Evolutionary conservation across 2,888 invertebrate genomes (phyloP), one percentile per base, ranked within the genome.

Genomic region (Lasioglossum oenotherae): DNA sequence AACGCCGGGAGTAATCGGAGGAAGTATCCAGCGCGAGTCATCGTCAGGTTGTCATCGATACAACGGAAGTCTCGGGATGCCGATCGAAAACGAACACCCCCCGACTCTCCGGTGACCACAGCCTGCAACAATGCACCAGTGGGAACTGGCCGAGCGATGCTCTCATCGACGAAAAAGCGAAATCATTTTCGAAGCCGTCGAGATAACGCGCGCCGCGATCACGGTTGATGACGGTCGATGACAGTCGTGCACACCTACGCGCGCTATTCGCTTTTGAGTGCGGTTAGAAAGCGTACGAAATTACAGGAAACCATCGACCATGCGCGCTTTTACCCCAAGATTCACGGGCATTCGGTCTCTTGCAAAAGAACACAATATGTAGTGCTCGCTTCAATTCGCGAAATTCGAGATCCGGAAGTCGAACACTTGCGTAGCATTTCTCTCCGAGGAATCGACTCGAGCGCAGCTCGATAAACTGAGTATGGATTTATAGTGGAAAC

Each of bases 261-360:
- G 16, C 53, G 73, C 78, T 74, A 41, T 76, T 86, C 87, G 82
- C 78, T 87, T 84, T 90, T 84, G 78, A 80, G 74, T 49, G 76
- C 84, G 88, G 85, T 91, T 93, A 93, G 93, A 93, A 93, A 93
- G 93, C 93, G 93, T 93, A 90, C 90, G 92, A 92, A 92, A 93
- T 92, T 92, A 87, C 92, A 92, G 91, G 91, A 92, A 93, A 88
- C 86, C 69, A 72, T 82, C 79, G 57, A 71, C 73, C 60, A 76
- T 79, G 79, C 79, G 79, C 79, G 85, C 79, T 86, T 85, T 79
- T 86, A 85, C 81, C 60, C 57, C 4, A 74, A 85, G 78, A 81
- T 79, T 81, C 81, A 31, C 69, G 35, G 73, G 49, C 27, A 49
- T 74, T 49, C 64, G 84, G 19, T 19, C 72, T 31, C 14, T 74